phyloP scores from a whole-genome alignment of 1,140 invertebrate species.

The Macrobrachium rosenbergii region DNA sequence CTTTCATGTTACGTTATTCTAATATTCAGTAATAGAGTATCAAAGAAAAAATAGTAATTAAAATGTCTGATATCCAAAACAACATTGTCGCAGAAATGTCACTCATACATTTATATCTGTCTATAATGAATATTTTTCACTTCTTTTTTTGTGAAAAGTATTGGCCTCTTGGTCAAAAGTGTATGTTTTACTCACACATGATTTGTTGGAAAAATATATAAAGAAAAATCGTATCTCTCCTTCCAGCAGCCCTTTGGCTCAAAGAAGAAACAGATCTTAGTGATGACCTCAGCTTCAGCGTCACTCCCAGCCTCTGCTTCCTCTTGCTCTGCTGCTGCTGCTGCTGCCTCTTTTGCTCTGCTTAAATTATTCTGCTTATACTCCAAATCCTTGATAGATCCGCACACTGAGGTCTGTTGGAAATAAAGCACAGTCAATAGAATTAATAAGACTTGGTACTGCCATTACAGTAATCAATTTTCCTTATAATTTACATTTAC shows the following conservation, averaged over 20 bases:
- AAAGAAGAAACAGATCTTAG: constrained; percentile 68
- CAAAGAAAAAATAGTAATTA: too few relatives aligned
- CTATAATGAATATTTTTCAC: too few relatives aligned
- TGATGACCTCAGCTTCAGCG: constrained; percentile 62
- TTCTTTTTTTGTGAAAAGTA: too few relatives aligned
- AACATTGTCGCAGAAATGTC: too few relatives aligned
- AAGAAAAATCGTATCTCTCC: constrained; percentile 86
- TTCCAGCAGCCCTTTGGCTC: constrained; percentile 84
- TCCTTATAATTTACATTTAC: too few relatives aligned
- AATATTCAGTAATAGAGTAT: too few relatives aligned
- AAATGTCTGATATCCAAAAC: too few relatives aligned
- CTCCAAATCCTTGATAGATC: constrained; percentile 60
- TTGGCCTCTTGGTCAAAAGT: too few relatives aligned
- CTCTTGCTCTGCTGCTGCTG: constrained; percentile 64
- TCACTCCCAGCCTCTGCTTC: constrained; percentile 67
- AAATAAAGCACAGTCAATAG: background rate
- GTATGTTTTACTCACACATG: constrained; percentile 77
- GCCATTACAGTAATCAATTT: too few relatives aligned
- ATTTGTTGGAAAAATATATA: constrained; percentile 88
- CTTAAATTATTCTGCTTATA: constrained; percentile 64
- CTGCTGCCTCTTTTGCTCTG: constrained; percentile 67
- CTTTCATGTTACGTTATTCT: too few relatives aligned
- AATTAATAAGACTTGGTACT: too few relatives aligned
- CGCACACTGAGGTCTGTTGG: constrained; percentile 59
- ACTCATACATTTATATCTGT: too few relatives aligned